phyloP scores from a whole-genome alignment of 2,797 vertebrate species.

The Streptopelia turtur region DNA sequence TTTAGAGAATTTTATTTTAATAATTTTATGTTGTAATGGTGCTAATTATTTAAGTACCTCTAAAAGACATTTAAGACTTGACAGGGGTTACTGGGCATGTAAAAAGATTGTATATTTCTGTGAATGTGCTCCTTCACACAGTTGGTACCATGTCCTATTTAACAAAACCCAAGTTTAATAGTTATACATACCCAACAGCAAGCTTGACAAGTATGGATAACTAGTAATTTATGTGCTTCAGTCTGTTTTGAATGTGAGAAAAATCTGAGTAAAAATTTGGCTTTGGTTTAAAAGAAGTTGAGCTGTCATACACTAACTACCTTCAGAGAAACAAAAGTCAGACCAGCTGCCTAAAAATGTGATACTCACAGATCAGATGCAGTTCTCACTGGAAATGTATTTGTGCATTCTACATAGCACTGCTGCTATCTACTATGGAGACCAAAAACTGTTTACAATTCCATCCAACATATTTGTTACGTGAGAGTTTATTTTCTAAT shows the following conservation, averaged over 20 bases:
- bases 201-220: neutral
- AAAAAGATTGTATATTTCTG: neutral
- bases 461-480: neutral
- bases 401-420: neutral
- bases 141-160: neutral
- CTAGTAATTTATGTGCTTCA: neutral
- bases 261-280: neutral
- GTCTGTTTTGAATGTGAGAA: neutral
- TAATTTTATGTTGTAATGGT: neutral
- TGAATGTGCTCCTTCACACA: neutral
- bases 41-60: neutral
- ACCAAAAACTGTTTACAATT: neutral
- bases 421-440: neutral
- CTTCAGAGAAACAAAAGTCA: neutral
- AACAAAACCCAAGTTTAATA: neutral
- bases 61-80: neutral
- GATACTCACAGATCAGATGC: neutral
- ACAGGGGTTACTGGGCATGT: neutral
- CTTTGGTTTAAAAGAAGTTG: neutral
- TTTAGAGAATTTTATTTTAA: neutral
- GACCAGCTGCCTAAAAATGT: neutral
- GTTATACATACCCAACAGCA: neutral
- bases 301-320: neutral
- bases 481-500: neutral
- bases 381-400: neutral